These are phyloP conservation scores for Speoplatyrhinus poulsoni DNA, from an alignment of 2,113 vertebrate genomes.

Conservation along the genomic window DNA sequence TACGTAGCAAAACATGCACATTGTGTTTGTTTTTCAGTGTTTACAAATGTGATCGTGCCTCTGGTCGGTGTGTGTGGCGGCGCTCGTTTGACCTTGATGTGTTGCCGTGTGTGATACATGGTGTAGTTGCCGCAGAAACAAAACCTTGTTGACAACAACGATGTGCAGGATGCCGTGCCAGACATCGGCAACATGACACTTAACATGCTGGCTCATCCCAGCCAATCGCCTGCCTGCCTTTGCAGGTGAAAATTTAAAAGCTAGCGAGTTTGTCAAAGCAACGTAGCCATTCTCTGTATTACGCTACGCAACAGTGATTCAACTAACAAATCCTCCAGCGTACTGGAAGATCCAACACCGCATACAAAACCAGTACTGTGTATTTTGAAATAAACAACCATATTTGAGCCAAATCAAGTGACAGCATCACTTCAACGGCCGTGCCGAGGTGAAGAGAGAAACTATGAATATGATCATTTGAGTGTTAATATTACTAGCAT, in stretches of 20 bases:
- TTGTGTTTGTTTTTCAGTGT: background rate
- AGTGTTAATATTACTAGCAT: too few species aligned
- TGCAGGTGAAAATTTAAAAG: too few species aligned
- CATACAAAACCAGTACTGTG: slow-evolving; percentile 28
- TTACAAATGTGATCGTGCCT: background rate
- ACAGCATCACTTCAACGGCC: too few species aligned
- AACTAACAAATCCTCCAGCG: too few species aligned
- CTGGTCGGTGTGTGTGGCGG: background rate
- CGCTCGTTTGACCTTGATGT: slow-evolving; percentile 12
- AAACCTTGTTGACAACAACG: background rate
- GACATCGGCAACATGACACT: background rate
- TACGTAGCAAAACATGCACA: too few species aligned
- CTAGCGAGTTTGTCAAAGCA: too few species aligned
- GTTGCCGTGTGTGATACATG: background rate
- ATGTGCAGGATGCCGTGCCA: background rate
- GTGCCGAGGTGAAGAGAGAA: too few species aligned
- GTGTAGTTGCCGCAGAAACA: background rate
- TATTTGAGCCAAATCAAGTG: too few species aligned
- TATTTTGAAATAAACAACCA: too few species aligned
- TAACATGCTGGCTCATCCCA: background rate
- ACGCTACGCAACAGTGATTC: too few species aligned
- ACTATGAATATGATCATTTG: too few species aligned
- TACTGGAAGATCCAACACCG: background rate
- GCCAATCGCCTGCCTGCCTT: background rate
- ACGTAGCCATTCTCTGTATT: too few species aligned